These are phyloP conservation scores for Sarcophilus harrisii DNA, from an alignment of 2,797 vertebrate genomes.

Conservation along the genomic window DNA sequence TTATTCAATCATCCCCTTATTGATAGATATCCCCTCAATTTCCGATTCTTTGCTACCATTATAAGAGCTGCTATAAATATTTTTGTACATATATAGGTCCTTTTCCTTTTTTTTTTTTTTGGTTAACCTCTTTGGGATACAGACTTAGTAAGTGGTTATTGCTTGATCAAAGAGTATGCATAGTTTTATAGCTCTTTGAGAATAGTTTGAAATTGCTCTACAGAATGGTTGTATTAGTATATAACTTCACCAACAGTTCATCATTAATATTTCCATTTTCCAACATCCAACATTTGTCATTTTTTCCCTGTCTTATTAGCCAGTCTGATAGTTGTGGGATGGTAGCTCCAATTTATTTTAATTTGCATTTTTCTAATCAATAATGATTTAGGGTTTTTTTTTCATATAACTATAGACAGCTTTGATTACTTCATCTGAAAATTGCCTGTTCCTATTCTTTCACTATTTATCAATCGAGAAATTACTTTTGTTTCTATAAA, in stretches of 20 bases:
- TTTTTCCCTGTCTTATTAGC: neutral
- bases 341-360: neutral
- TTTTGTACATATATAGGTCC: neutral
- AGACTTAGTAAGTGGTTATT: neutral
- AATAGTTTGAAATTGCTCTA: neutral
- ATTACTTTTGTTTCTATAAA: neutral
- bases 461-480: neutral
- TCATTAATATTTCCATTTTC: neutral
- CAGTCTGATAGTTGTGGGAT: neutral
- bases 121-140: neutral
- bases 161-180: neutral
- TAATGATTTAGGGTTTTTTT: neutral
- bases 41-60: neutral
- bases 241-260: neutral
- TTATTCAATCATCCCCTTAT: neutral
- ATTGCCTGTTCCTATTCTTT: neutral
- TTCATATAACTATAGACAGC: neutral
- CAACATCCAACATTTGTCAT: neutral
- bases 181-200: neutral
- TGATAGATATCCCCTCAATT: neutral
- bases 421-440: neutral
- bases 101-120: neutral
- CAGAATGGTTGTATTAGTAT: neutral
- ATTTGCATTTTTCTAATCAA: neutral
- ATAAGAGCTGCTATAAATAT: neutral